A percentile compares a stretch with the other conserved stretches of the same genome.
Evolutionary conservation across 2,888 invertebrate genomes (phyloP).

Genomic region (Cephus pygmeus): DNA sequence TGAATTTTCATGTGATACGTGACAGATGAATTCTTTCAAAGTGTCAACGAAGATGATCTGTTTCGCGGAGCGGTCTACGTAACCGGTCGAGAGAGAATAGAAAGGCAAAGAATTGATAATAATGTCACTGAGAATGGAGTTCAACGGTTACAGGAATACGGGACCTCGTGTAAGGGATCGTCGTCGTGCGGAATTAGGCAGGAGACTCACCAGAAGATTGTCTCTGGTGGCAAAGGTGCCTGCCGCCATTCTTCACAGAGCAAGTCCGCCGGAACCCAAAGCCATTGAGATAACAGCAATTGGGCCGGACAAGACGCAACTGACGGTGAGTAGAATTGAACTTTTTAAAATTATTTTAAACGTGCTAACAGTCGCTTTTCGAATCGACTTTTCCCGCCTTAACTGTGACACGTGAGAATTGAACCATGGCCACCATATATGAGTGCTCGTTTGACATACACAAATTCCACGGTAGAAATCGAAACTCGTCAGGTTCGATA

Average conservation of each 20-base stretch:
- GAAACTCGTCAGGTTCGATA: slow-evolving; percentile 14
- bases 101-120: not conserved
- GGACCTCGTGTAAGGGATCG: slow-evolving; percentile 56
- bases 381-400: not conserved
- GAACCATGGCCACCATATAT: not conserved
- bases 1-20: not conserved
- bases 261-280: slow-evolving; percentile 63
- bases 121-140: slow-evolving; percentile 54
- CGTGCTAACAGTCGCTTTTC: not conserved
- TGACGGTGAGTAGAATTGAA: slow-evolving; percentile 68
- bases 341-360: not conserved
- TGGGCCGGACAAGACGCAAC: slow-evolving; percentile 75
- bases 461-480: slow-evolving; percentile 15
- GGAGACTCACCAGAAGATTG: slow-evolving; percentile 71
- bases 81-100: not conserved
- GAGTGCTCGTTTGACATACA: not conserved
- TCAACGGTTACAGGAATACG: slow-evolving; percentile 55
- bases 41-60: not conserved
- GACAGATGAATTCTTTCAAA: not conserved
- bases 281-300: slow-evolving; percentile 74
- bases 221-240: slow-evolving; percentile 72
- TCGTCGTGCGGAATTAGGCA: slow-evolving; percentile 69
- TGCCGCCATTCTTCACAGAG: slow-evolving; percentile 70
- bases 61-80: not conserved
- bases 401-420: not conserved